These are phyloP conservation scores for Perizoma affinitatum DNA, from an alignment of 2,888 invertebrate species.

Conservation along the genomic window DNA sequence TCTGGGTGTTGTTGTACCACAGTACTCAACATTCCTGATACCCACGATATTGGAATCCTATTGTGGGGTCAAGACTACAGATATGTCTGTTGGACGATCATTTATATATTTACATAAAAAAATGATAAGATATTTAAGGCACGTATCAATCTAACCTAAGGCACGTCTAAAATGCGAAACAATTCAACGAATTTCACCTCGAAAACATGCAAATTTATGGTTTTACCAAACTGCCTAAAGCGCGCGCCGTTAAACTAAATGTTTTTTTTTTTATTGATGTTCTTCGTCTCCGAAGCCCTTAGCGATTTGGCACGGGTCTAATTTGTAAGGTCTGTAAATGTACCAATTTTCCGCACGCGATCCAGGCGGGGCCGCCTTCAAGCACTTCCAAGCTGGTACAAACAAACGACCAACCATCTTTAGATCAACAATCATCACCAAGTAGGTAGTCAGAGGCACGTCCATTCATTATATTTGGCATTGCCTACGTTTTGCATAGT, in stretches of 20 bases:
- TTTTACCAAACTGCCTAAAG: slow-evolving; percentile 23
- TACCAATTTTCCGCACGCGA: slow-evolving; percentile 59
- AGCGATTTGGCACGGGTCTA: slow-evolving; percentile 53
- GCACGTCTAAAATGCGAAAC: slow-evolving; percentile 17
- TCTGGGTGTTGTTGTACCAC: no score
- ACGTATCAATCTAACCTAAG: slow-evolving; percentile 7
- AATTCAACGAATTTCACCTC: slow-evolving; percentile 22
- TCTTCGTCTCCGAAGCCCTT: slow-evolving; percentile 29
- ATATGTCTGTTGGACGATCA: no score
- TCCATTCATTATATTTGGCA: no score
- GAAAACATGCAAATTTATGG: slow-evolving; percentile 21
- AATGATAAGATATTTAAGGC: neutral
- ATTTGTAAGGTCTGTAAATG: slow-evolving; percentile 43
- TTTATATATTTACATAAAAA: no score
- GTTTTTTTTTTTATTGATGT: slow-evolving; percentile 7
- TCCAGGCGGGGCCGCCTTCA: slow-evolving; percentile 9
- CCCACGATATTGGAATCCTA: no score
- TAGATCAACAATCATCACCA: no score
- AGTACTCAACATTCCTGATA: no score
- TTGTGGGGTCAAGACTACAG: no score
- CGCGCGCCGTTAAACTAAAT: slow-evolving; percentile 8
- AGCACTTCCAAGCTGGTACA: neutral
- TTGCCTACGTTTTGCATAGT: no score
- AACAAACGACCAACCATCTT: no score
- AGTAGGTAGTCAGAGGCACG: no score